Percentiles rank a stretch among this genome's conserved stretches.
Evolutionary conservation across 2,888 invertebrate species (phyloP).

Genomic region (Agrilus cyanescens): DNA sequence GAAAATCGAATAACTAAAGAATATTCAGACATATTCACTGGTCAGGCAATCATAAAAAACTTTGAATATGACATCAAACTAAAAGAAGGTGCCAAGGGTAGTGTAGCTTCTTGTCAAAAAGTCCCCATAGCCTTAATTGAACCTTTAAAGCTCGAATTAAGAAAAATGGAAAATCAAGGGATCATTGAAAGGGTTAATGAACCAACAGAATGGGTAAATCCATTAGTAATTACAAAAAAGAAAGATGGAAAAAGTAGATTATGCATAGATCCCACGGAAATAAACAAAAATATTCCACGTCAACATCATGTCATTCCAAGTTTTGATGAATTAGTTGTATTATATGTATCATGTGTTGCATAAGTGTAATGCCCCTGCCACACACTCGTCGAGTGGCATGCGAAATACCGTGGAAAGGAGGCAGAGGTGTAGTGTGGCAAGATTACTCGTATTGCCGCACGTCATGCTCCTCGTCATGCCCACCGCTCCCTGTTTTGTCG

Average conservation of each 20-base stretch:
- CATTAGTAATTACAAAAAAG: conserved; percentile 7
- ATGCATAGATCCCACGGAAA: conserved; percentile 4
- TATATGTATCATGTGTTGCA: no score
- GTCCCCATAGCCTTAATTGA: conserved; percentile 6
- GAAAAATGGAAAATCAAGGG: conserved; percentile 5
- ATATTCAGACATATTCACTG: background rate
- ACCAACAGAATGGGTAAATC: conserved; percentile 10
- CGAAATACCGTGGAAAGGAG: no score
- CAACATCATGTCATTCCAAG: no score
- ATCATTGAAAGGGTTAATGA: conserved; percentile 8
- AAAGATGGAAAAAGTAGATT: conserved; percentile 8
- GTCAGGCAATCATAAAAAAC: conserved; percentile 9
- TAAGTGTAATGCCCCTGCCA: no score
- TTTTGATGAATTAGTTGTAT: no score
- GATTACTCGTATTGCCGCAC: no score
- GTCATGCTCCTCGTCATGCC: no score
- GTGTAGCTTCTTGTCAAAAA: conserved; percentile 5
- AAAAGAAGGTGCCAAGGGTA: conserved; percentile 4
- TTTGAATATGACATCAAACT: conserved; percentile 5
- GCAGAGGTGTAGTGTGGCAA: no score
- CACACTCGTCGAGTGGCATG: no score
- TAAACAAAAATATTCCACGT: no score
- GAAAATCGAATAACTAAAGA: no score
- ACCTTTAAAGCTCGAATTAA: conserved; percentile 8
- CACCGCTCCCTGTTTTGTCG: no score